Percentiles rank a stretch among this genome's conserved stretches.
phyloP scores from a whole-genome alignment of 2,888 invertebrate genomes.

The Drosophila colorata region DNA sequence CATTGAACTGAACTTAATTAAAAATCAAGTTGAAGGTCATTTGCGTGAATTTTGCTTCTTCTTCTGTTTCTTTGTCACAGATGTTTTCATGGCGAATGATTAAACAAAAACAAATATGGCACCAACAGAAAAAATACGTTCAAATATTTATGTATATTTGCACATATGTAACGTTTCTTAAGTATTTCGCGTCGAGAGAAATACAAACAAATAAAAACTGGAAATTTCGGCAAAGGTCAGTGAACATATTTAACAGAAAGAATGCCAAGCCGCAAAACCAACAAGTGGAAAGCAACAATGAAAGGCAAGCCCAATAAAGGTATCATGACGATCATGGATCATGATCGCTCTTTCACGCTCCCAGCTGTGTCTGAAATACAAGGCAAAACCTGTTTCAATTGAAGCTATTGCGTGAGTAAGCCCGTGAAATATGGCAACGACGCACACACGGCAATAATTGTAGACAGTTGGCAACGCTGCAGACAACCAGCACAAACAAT shows the following conservation, averaged over 20 bases:
- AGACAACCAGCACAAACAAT: constrained; percentile 15
- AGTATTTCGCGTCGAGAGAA: constrained; percentile 7
- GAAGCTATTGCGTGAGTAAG: constrained; percentile 66
- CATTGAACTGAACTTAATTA: constrained; percentile 81
- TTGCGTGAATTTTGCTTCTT: constrained; percentile 36
- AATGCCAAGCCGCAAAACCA: constrained; percentile 40
- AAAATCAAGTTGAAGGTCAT: constrained; percentile 81
- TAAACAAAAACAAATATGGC: constrained; percentile 37
- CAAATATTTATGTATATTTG: constrained; percentile 26
- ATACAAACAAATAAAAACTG: constrained; percentile 48
- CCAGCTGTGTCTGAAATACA: constrained; percentile 7
- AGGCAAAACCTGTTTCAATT: constrained; percentile 75
- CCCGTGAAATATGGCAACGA: constrained; percentile 76
- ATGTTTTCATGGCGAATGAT: constrained; percentile 43
- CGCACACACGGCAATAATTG: constrained; percentile 51
- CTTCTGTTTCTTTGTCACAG: constrained; percentile 24
- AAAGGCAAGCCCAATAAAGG: constrained; percentile 33
- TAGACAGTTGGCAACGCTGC: constrained; percentile 58
- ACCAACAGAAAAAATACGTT: constrained; percentile 30
- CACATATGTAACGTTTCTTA: constrained; percentile 34
- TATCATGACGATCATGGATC: constrained; percentile 65
- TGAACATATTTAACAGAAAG: constrained; percentile 73
- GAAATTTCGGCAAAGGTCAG: constrained; percentile 79
- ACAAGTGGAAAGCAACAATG: constrained; percentile 39
- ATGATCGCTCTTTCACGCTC: constrained; percentile 47